Base-by-base conservation (phyloP, 2,113 vertebrate species). In the Bufo bufo region DNA sequence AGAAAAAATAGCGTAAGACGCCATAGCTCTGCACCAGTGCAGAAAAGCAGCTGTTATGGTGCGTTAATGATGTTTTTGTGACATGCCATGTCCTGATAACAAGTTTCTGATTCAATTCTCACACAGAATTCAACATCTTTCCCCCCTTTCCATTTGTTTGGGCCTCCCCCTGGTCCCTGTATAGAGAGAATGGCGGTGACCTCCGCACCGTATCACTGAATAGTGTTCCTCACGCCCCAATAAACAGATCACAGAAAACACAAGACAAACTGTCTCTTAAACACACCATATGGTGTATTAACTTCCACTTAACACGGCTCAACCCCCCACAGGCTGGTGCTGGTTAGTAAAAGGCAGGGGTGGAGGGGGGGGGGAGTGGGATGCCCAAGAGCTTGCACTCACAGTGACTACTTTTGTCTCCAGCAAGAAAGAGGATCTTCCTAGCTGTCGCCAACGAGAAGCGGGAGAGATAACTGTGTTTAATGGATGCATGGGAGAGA, bases 231-330 rank as follows among this genome's bases (percentile, higher is more conserved):
- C 87, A 84, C 82, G 87, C 87, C 84, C 82, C 82, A 89, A 63
- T 78, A 78, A 56, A 84, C 87, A 14, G 66, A 52, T 61, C 87
- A 84, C 72, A 89, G 65, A 43, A 50, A 77, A 77, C 87, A 89
- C 87, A 58, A 84, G 87, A 78, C 81, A 88, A 84, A 89, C 74
- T 84, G 80, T 89, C 87, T 89, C 72, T 77, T 89, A 84, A 84
- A 77, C 72, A 84, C 87, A 89, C 87, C 87, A 89, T 89, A 89
- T 89, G 87, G 87, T 82, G 87, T 75, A 89, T 89, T 89, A 89
- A 89, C 81, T 89, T 89, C 87, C 87, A 89, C 87, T 89, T 89
- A 89, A 89, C 87, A 89, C 81, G 10, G 72, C 50, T 50, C 82
- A 84, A 33, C 72, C 72, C 65, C 87, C 69, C 71, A 78, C 74